Evolutionary conservation across 2,113 vertebrate species (phyloP).

Genomic region (Macquaria australasica): DNA sequence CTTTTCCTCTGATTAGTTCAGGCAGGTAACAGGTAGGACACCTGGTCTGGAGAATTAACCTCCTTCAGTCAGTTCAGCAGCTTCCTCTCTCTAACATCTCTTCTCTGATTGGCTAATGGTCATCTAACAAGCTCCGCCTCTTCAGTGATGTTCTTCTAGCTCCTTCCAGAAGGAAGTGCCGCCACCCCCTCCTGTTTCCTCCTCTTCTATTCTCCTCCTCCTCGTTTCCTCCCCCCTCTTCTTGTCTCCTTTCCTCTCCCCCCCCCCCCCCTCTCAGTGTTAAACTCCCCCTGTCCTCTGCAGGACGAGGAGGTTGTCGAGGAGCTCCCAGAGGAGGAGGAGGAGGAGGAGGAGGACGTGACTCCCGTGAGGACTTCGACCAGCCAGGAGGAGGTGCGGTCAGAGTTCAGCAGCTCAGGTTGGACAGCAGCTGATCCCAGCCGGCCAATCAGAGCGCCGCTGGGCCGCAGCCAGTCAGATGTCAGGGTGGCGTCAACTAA

Average conservation of each 20-base stretch:
- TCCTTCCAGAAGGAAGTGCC: constrained; percentile 11
- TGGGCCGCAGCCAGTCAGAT: constrained; percentile 27
- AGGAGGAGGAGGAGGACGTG: constrained; percentile 87
- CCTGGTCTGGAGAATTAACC: neutral
- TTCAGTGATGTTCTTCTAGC: constrained; percentile 33
- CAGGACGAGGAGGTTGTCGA: constrained; percentile 90
- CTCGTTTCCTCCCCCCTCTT: no score
- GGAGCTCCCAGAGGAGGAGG: constrained; percentile 84
- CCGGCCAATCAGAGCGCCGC: constrained; percentile 47
- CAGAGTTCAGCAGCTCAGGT: constrained; percentile 42
- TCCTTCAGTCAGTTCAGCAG: neutral
- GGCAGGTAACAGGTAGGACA: neutral
- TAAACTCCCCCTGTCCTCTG: constrained; percentile 81
- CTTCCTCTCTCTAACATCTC: constrained; percentile 27
- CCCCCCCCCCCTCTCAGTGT: constrained; percentile 22
- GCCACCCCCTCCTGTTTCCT: neutral
- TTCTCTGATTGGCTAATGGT: constrained; percentile 52
- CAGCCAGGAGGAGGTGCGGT: constrained; percentile 82
- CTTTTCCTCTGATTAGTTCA: neutral
- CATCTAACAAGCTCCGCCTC: constrained; percentile 54
- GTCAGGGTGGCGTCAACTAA: constrained; percentile 5
- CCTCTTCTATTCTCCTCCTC: neutral
- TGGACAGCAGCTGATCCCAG: constrained; percentile 30
- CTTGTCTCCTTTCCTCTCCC: no score
- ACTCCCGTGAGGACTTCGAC: constrained; percentile 90